Percentiles rank a stretch among this genome's conserved stretches.
These are phyloP conservation scores for Arbacia lixula DNA, from an alignment of 53 echinoderm and acorn worm species.

Conservation along the genomic window DNA sequence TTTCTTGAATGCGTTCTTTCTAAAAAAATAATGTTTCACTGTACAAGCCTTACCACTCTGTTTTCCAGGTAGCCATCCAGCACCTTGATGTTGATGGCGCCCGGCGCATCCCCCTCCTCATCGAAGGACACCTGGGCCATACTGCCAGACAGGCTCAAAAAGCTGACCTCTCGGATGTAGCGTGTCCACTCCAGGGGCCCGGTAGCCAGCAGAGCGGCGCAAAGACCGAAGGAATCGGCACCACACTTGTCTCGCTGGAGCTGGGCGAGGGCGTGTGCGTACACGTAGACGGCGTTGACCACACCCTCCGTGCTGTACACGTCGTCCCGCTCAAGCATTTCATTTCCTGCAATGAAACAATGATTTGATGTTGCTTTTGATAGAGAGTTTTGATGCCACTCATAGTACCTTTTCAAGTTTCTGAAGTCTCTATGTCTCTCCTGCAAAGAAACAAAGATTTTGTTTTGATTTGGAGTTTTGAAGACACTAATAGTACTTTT, in stretches of 20 bases:
- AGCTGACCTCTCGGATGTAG: slow-evolving; percentile 46
- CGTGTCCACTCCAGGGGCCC: slow-evolving; percentile 52
- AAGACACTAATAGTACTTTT: too few species aligned
- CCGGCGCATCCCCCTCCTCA: slow-evolving; percentile 60
- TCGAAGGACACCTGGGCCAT: slow-evolving; percentile 62
- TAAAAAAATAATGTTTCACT: too few species aligned
- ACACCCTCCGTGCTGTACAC: slow-evolving; percentile 17
- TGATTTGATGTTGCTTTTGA: too few species aligned
- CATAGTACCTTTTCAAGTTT: too few species aligned
- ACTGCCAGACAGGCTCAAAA: slow-evolving; percentile 51
- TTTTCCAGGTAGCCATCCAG: background rate
- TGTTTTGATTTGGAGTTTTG: too few species aligned
- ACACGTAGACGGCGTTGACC: slow-evolving; percentile 56
- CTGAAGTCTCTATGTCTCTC: too few species aligned
- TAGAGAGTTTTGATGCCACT: too few species aligned
- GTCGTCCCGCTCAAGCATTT: background rate
- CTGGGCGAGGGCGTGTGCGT: slow-evolving; percentile 54
- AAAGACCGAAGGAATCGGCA: slow-evolving; percentile 1
- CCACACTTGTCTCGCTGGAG: slow-evolving; percentile 48
- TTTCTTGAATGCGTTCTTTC: too few species aligned
- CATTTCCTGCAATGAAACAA: background rate
- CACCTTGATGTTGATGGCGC: background rate
- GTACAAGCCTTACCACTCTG: slow-evolving; percentile 25
- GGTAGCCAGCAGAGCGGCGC: slow-evolving; percentile 19
- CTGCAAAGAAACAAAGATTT: too few species aligned